Conservation (phyloP, 2,888 invertebrate genomes). For the Heliconius sara region DNA sequence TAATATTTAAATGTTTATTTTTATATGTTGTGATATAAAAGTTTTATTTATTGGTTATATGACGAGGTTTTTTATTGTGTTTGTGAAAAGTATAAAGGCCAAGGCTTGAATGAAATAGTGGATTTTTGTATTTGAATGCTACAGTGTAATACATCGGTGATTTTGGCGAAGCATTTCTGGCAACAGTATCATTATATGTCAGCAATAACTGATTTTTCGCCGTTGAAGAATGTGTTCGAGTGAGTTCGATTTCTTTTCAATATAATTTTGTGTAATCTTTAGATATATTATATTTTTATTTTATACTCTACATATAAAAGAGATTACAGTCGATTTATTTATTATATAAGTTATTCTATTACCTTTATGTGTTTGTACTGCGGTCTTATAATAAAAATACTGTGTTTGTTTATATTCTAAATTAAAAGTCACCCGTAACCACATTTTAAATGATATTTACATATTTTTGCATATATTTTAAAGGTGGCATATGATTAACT, state of each 20-base stretch:
- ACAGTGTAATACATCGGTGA: slow-evolving; percentile 19
- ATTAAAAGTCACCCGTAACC: neutral
- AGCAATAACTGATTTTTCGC: slow-evolving; percentile 30
- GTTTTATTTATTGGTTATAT: neutral
- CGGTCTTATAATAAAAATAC: neutral
- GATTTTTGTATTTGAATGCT: slow-evolving; percentile 7
- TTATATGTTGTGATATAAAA: neutral
- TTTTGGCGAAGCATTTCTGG: slow-evolving; percentile 42
- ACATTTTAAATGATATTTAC: neutral
- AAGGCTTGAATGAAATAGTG: neutral
- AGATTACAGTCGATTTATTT: neutral
- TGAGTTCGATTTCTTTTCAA: neutral
- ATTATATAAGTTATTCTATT: neutral
- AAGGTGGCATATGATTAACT: slow-evolving; percentile 22
- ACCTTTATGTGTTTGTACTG: neutral
- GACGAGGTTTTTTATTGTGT: neutral
- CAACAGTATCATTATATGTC: slow-evolving; percentile 32
- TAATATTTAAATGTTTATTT: neutral
- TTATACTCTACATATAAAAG: neutral
- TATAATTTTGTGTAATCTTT: neutral
- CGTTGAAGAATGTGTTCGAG: slow-evolving; percentile 9
- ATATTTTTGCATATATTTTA: slow-evolving; percentile 7
- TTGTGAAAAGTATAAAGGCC: neutral
- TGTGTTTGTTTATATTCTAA: neutral
- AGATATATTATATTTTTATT: neutral